Evolutionary conservation across 1,140 invertebrate genomes (phyloP), one percentile per base, ranked within the genome.

Genomic region (Zophobas morio): DNA sequence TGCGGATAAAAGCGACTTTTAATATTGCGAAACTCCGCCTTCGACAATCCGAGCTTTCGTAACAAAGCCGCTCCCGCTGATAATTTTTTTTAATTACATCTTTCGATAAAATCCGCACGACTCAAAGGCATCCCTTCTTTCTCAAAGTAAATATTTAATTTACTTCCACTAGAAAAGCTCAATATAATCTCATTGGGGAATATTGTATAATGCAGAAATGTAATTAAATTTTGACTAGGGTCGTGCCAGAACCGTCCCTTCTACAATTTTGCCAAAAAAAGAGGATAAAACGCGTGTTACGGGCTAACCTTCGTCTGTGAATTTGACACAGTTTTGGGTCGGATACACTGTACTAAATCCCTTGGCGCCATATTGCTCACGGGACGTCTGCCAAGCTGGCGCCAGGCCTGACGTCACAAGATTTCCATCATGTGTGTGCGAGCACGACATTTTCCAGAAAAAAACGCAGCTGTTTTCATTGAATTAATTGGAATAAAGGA

Each of bases 331-430:
- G n/a, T 66, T 40, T 66, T 42, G 37, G 37, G 60, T 37, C 42
- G 6, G n/a, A 20, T n/a, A 42, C 37, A 42, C 36, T 42, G 2
- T 2, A 66, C 1, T 66, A 63, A 36, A 63, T 39, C 57, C 32
- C 37, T 49, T 40, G 71, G 71, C 71, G 71, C 71, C 71, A 73
- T 73, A 56, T 73, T 73, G 71, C 47, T 8, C 70, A 72, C 71
- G 49, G 54, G 71, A 66, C 71, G 71, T 73, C 71, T 73, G 71
- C 71, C 71, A 73, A 73, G 71, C 71, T 73, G 71, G 71, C 71
- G 71, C 71, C 71, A 54, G 4, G 20, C 20, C 42, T 37, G 37
- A 73, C 71, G 71, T 73, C 71, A 73, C 49, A 53, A 73, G 39
- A 73, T 73, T 73, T 73, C 71, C 71, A 73, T 53, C 54, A 42